A percentile compares a stretch with the other conserved stretches of the same genome.
phyloP scores from a whole-genome alignment of 2,113 vertebrate genomes.

The Melanocharis versteri region DNA sequence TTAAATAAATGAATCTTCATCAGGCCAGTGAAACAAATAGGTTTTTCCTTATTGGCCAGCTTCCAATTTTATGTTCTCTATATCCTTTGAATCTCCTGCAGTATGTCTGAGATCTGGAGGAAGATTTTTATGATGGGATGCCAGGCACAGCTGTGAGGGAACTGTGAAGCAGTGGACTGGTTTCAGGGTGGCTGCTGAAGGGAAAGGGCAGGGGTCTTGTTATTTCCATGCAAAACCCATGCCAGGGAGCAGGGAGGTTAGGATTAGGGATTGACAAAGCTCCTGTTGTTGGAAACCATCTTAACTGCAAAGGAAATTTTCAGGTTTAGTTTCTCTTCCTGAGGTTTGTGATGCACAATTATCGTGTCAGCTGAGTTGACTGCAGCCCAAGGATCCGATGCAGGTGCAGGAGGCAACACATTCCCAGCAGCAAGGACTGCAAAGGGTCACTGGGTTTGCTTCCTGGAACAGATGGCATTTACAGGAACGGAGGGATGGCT shows the following conservation, averaged over 20 bases:
- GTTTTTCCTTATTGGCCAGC: neutral
- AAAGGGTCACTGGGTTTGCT: neutral
- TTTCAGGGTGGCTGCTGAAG: neutral
- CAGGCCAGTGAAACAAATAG: neutral
- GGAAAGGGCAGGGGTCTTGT: neutral
- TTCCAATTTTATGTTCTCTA: neutral
- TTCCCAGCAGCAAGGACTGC: neutral
- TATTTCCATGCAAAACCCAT: neutral
- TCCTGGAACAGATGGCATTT: neutral
- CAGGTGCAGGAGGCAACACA: neutral
- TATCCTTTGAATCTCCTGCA: neutral
- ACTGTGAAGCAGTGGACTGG: neutral
- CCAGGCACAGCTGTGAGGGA: neutral
- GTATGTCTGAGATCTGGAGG: neutral
- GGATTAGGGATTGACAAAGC: neutral
- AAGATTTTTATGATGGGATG: neutral
- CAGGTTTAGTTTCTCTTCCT: neutral
- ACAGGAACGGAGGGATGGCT: neutral
- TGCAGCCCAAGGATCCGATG: neutral
- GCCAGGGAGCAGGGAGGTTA: neutral
- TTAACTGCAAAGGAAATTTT: neutral
- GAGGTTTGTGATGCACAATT: neutral
- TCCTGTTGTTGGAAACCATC: neutral
- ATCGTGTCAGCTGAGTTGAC: neutral
- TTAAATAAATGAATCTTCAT: conserved; percentile 10